Evolutionary conservation across 2,797 vertebrate genomes (phyloP), one percentile per base, ranked within the genome.

Genomic region (Etheostoma perlongum): DNA sequence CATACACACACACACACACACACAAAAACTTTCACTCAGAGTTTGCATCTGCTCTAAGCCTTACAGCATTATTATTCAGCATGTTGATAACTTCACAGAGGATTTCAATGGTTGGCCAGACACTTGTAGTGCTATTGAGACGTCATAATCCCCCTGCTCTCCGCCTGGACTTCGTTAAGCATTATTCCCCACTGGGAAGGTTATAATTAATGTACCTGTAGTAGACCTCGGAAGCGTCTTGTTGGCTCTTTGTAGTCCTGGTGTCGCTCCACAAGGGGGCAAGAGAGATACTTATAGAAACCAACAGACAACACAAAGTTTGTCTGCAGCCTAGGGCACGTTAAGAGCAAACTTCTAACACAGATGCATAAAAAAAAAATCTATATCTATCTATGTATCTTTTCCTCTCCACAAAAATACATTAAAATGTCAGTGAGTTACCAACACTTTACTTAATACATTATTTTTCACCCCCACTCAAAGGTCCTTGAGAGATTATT

Each of bases 81-180:
- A 61, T 13, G 25, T 80, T 85, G 77, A 77, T 79, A 82, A 76
- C 82, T 86, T 81, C 72, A 82, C 58, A 66, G 67, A 66, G 71
- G 27, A 74, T 70, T 79, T 81, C 69, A 51, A 49, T 78, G 78
- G 42, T 85, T 46, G 68, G 72, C 70, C 61, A 60, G 85, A 71
- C 60, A 46, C 68, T 54, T 53, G 69, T 61, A 49, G 77, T 44
- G 85, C 69, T 54, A 71, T 65, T 46, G 80, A 89, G 84, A 88
- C 77, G 70, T 86, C 4, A 27, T 89, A 87, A 86, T 89, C 88
- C 78, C 87, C 14, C 49, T 52, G 69, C 82, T 84, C 77, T 77
- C 61, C 72, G 78, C 53, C 33, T 16, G 11, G 54, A 60, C 53
- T 54, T 76, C 16, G 65, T 68, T 85, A 85, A 87, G 78, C 84